Evolutionary conservation across 1,140 invertebrate genomes (phyloP), one percentile per base, ranked within the genome.

Genomic region (Stegodyphus mimosarum): DNA sequence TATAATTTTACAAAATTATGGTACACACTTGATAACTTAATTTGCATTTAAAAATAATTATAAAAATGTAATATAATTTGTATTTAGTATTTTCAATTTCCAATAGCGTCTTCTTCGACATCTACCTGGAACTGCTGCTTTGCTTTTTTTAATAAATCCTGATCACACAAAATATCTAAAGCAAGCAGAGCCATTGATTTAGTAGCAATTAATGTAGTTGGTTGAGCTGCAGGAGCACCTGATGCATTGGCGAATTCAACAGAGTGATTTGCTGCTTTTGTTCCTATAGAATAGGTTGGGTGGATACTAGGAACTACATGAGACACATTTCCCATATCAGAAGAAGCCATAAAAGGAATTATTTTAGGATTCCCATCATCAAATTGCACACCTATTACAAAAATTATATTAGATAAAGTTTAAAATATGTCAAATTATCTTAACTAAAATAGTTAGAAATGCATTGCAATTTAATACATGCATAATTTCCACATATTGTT

Each of bases 241-340:
- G 90, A 85, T 50, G 87, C 88, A 66, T 86, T 55, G 48, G 88
- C 88, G 81, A 90, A 91, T 15, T 87, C 88, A 79, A 80, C 69
- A 4, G 89, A 89, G 78, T 91, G 90, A 73, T 90, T 90, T 71
- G 87, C 85, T 6, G 87, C 88, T 6, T 73, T 79, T 11, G 88
- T 88, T 17, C 89, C 89, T 18, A 91, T 90, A 50, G 86, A 78
- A 80, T 90, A 91, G 33, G 86, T 87, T 0, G 90, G 90, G 84
- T 91, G 90, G 7, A 91, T 90, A 78, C 88, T 88, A 0, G 90
- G 90, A 0, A 91, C 88, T 63, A 88, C 88, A 49, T 89, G 89
- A 6, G 90, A 90, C 9, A 91, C 89, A 86, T 91, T 90, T 5
- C 90, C 90, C 90, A 89, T 89, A 55, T 89, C 89, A 13, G 89